A percentile compares a stretch with the other conserved stretches of the same genome.
phyloP scores from a whole-genome alignment of 1,140 invertebrate genomes.

The Phocides pigmalion region DNA sequence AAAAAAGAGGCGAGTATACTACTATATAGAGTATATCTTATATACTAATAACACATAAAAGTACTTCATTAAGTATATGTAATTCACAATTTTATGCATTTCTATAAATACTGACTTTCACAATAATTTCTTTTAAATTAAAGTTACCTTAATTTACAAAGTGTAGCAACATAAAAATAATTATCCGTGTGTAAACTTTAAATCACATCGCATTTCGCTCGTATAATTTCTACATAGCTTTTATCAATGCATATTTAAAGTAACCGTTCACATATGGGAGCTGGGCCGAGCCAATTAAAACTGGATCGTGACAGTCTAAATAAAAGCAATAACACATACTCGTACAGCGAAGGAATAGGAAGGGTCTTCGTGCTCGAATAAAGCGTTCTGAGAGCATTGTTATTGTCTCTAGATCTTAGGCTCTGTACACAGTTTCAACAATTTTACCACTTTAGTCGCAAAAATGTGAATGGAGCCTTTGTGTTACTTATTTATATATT shows the following conservation, averaged over 20 bases:
- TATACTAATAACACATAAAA: too few species aligned
- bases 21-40: too few species aligned
- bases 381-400: conserved; percentile 44
- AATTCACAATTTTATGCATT: too few species aligned
- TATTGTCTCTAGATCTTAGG: conserved; percentile 49
- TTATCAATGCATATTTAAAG: conserved; percentile 34
- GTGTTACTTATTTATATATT: too few species aligned
- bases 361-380: conserved; percentile 39
- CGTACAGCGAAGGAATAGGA: conserved; percentile 34
- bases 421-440: conserved; percentile 35
- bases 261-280: conserved; percentile 30
- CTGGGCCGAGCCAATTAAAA: conserved; percentile 32
- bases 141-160: too few species aligned
- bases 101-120: too few species aligned
- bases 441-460: not conserved
- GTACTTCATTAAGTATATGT: too few species aligned
- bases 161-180: too few species aligned
- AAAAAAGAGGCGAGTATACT: too few species aligned
- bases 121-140: too few species aligned
- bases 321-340: conserved; percentile 31
- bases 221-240: conserved; percentile 26
- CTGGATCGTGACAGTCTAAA: conserved; percentile 34
- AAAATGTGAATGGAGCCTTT: too few species aligned
- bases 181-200: not conserved
- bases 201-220: conserved; percentile 3